These are phyloP conservation scores for Heterochromis multidens DNA, from an alignment of 2,113 vertebrate species.

Conservation along the genomic window DNA sequence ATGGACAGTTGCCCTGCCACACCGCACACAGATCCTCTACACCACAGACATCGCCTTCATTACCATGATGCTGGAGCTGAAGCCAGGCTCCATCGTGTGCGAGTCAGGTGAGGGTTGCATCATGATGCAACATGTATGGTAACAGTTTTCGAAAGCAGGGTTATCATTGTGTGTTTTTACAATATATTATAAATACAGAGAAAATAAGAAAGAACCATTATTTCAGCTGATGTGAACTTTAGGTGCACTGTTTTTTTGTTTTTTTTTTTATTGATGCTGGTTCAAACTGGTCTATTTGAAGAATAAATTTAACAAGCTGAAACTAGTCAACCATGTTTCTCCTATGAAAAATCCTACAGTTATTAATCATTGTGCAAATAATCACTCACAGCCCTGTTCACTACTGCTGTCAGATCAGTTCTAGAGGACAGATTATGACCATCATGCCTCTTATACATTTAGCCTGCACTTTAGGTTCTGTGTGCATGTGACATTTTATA, in stretches of 20 bases:
- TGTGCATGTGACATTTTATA: background rate
- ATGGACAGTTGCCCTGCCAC: constrained; percentile 92
- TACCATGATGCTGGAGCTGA: constrained; percentile 97
- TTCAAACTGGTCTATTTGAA: background rate
- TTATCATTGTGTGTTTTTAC: background rate
- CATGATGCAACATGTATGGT: background rate
- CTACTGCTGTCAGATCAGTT: fast-evolving
- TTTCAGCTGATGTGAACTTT: background rate
- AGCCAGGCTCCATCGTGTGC: constrained; percentile 92
- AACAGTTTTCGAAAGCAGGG: fast-evolving
- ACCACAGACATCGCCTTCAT: constrained; percentile 93
- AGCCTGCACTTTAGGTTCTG: background rate
- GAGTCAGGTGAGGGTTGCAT: constrained; percentile 84
- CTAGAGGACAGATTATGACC: background rate
- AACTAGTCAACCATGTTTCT: background rate
- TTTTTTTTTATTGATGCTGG: background rate
- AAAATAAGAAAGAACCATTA: background rate
- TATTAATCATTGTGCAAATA: no score
- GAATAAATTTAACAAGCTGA: background rate
- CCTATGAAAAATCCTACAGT: no score
- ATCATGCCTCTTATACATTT: background rate
- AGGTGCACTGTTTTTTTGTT: background rate
- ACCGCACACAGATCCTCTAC: constrained; percentile 97
- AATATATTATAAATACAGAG: background rate
- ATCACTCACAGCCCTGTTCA: background rate